Evolutionary conservation across 2,888 invertebrate species (phyloP).

Genomic region (Xylota segnis): DNA sequence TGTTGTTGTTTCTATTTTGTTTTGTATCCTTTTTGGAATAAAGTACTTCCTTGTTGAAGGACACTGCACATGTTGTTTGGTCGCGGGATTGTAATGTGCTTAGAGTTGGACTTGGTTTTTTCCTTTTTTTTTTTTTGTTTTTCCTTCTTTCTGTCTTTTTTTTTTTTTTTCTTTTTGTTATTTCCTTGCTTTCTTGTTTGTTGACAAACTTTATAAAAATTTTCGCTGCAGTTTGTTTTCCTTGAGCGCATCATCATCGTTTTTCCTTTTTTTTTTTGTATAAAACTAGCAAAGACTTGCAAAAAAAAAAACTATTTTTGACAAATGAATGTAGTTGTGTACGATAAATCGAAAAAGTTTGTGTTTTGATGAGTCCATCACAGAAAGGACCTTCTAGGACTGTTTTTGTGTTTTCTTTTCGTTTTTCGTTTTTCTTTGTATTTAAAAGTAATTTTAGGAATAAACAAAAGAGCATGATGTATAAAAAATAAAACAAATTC

Average conservation of each 20-base stretch:
- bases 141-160: slow-evolving; percentile 23
- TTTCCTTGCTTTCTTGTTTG: slow-evolving; percentile 17
- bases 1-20: slow-evolving; percentile 64
- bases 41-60: slow-evolving; percentile 51
- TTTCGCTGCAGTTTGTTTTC: slow-evolving; percentile 60
- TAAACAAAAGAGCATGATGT: slow-evolving; percentile 61
- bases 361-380: slow-evolving; percentile 8
- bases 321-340: slow-evolving; percentile 70
- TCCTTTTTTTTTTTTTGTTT: slow-evolving; percentile 20
- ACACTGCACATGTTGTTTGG: slow-evolving; percentile 74
- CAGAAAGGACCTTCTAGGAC: slow-evolving; percentile 17
- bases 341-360: slow-evolving; percentile 60
- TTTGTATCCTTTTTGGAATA: slow-evolving; percentile 46
- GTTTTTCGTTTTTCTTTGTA: slow-evolving; percentile 18
- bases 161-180: slow-evolving; percentile 24
- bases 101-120: slow-evolving; percentile 66
- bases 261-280: slow-evolving; percentile 20
- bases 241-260: slow-evolving; percentile 60
- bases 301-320: slow-evolving; percentile 44
- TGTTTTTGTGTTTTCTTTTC: slow-evolving; percentile 24
- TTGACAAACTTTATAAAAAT: slow-evolving; percentile 36
- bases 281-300: slow-evolving; percentile 38
- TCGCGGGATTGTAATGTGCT: slow-evolving; percentile 74
- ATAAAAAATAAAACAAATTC: slow-evolving; percentile 13
- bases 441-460: slow-evolving; percentile 43